Base-by-base conservation (phyloP, 2,113 vertebrate genomes). In the Columbina picui region DNA sequence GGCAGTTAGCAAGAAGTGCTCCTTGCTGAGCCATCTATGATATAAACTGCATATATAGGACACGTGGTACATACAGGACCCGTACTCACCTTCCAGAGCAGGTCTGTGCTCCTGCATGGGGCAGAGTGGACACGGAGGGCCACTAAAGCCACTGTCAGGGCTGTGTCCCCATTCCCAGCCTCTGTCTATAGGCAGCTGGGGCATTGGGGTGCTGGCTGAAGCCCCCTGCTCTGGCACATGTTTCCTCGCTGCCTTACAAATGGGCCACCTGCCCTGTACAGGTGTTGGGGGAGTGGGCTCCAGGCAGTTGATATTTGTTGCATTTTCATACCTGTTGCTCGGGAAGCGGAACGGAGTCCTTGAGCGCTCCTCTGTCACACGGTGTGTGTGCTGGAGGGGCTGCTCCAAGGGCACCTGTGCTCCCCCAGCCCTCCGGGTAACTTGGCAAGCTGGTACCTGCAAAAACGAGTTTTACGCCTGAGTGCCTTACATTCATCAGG, bases 251-350 rank as follows among this genome's bases (percentile, higher is more conserved):
- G 47, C 47, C 25, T 69, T 6, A 7, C 5, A 8, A 21, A 2
- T 1, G 50, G 21, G 50, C 50, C 1, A 2, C 64, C 61, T 43
- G 30, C 45, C 50, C 32, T 0, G 0, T 38, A 3, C 50, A 8
- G 60, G 57, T 32, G 39, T 22, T 22, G 41, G 32, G 23, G 50
- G 16, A 52, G 79, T 26, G 41, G 80, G 81, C 71, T 87, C 65
- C 0, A 0, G 89, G 83, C 52, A n/a, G 60, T 26, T 55, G 11
- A 1, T 49, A 3, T 47, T 59, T 78, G 78, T 91, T 97, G 91
- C 41, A 3, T 91, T 94, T 81, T 93, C 93, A 93, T 96, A 78
- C 93, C 95, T 84, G 87, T 65, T 77, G 94, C 82, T 96, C 23
- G 0, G 45, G 14, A 38, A 56, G 93, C 43, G 75, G 91, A 97